Base-by-base conservation (phyloP, 1,140 invertebrate species). In the Bombyx mandarina region DNA sequence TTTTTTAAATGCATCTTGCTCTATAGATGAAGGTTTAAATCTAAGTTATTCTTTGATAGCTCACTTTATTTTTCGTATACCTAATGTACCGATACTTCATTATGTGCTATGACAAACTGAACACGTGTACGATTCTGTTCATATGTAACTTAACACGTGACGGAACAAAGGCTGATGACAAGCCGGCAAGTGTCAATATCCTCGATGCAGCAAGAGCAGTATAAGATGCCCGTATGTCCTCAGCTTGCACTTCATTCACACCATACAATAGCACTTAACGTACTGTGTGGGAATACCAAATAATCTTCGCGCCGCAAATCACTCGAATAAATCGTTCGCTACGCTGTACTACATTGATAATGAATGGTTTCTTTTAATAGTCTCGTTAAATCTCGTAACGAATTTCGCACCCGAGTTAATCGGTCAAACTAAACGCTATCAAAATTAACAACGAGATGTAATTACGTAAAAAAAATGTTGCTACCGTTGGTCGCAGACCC, bases 171-270 rank as follows among this genome's bases (percentile, higher is more conserved):
- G 75, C 62, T 69, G 69, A 70, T 73, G 73, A 74, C 75, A 76
- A 71, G 67, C 70, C 72, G 71, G 74, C 62, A 71, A 86, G 83
- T 86, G 83, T 86, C 79, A 83, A 86, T 82, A 84, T 86, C 82
- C 79, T 77, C 58, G 65, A 71, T 73, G 73, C 62, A 71, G 71
- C 69, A 60, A 58, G 54, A 54, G 63, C 64, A 58, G 69, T 61
- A 85, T 70, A 85, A 83, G 80, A 82, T 70, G 82, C 83, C 83
- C 83, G 71, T 82, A 86, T 86, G 71, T 63, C 66, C 61, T 60
- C 66, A 66, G 71, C 73, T 66, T 74, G 73, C 77, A 76, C 75
- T 78, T 71, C 74, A 76, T 82, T 80, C 77, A 76, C 54, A 62
- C 60, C 52, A 57, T 61, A 81, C 75, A 79, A 83, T 79, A 66